Evolutionary conservation across 1,140 invertebrate genomes (phyloP), one percentile per base, ranked within the genome.

Genomic region (Panagrolaimus sp.): DNA sequence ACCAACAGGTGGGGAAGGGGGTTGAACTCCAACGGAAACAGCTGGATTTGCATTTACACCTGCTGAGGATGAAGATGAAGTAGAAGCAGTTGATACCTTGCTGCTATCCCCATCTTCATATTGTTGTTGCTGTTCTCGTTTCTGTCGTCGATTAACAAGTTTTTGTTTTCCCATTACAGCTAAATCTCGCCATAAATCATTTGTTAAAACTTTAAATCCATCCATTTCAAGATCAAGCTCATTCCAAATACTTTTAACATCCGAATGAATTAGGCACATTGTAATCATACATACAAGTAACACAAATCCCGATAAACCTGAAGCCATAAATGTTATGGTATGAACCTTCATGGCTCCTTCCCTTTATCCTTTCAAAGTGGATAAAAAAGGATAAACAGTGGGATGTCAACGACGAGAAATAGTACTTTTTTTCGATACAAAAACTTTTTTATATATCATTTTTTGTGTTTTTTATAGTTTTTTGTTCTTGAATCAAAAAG

Each of bases 291-390:
- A 77, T 44, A 57, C 70, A 43, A 77, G 27, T 27, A 77, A 72
- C 13, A 70, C 69, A 43, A 74, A 47, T n/a, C 71, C 75, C 23
- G 53, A 65, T 25, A 78, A 47, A 31, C 71, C 64, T 7, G 76
- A 78, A 27, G 75, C 75, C 43, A 74, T 45, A 42, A 74, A 78
- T 27, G 75, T 77, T 25, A 69, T 72, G 25, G 75, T 75, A 64
- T 77, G 70, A 44, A 75, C 66, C 63, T 77, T 74, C 75, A 77
- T 77, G 31, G 31, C 31, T n/a, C n/a, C n/a, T 38, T 38, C 7
- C 31, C 31, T 38, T 38, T 38, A 38, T 38, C 31, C 31, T 7
- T 38, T 38, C 7, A 38, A 38, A 38, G 2, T 38, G 31, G 31
- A 38, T 38, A 38, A 38, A 38, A 38, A 7, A 7, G 31, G 31